A percentile compares a stretch with the other conserved stretches of the same genome.
Conservation (phyloP, 2,797 vertebrate species). For the Rhinoraja longicauda region DNA sequence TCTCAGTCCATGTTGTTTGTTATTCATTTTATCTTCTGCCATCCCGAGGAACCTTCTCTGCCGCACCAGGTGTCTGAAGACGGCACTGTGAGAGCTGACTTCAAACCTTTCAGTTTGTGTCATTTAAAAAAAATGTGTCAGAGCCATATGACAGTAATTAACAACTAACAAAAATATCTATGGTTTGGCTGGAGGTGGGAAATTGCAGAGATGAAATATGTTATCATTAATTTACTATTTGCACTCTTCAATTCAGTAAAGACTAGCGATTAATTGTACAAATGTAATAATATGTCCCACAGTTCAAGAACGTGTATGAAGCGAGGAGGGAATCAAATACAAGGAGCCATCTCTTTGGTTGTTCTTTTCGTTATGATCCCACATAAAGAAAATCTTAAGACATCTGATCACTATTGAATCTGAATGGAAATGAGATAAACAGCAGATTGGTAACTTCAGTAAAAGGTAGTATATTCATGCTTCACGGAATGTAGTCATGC, state of each 20-base stretch:
- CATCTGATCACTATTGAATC: not conserved
- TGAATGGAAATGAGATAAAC: not conserved
- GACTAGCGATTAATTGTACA: constrained; percentile 65
- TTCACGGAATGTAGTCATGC: not conserved
- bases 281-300: constrained; percentile 61
- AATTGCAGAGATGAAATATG: constrained; percentile 80
- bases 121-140: constrained; percentile 74
- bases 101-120: constrained; percentile 68
- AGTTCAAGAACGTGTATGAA: constrained; percentile 18
- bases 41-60: constrained; percentile 16
- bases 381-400: not conserved
- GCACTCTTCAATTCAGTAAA: constrained; percentile 67
- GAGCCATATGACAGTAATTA: constrained; percentile 90
- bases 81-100: constrained; percentile 59
- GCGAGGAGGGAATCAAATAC: not conserved
- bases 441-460: not conserved
- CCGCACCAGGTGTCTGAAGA: constrained; percentile 62
- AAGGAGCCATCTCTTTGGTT: constrained; percentile 9
- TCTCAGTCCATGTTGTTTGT: constrained; percentile 33
- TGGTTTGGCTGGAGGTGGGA: constrained; percentile 84
- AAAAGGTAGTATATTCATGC: not conserved
- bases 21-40: constrained; percentile 39
- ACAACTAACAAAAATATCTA: constrained; percentile 92
- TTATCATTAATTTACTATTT: constrained; percentile 82
- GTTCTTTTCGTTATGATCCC: constrained; percentile 35